Conservation (phyloP, 2,113 vertebrate species). For the Amia ocellicauda region DNA sequence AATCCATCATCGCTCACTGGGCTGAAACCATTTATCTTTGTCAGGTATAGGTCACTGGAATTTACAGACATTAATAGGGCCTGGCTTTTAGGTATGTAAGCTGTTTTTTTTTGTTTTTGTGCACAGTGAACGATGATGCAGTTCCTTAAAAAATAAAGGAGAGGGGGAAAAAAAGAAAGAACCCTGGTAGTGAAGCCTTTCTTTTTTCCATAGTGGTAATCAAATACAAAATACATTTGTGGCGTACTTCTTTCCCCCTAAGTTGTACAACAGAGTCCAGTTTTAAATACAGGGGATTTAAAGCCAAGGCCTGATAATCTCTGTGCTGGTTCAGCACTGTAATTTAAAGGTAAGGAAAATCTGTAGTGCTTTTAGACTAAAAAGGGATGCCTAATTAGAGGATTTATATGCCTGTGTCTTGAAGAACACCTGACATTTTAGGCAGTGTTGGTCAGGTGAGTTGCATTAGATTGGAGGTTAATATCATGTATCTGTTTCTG, state of each 20-base stretch:
- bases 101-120: conserved; percentile 19
- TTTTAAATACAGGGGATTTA: not conserved
- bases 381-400: conserved; percentile 29
- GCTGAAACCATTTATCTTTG: not conserved
- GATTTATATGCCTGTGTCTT: not conserved
- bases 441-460: too few species aligned
- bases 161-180: conserved; percentile 41
- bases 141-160: too few species aligned
- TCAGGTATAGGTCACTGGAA: conserved; percentile 29
- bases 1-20: not conserved
- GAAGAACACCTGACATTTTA: too few species aligned
- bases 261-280: conserved; percentile 8
- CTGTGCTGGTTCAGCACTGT: conserved; percentile 25
- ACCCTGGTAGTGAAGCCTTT: conserved; percentile 47
- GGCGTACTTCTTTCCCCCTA: conserved; percentile 44
- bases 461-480: too few species aligned
- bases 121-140: conserved; percentile 38
- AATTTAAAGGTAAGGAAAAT: conserved; percentile 33
- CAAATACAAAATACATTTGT: conserved; percentile 46
- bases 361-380: conserved; percentile 27
- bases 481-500: too few species aligned
- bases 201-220: conserved; percentile 39
- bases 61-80: conserved; percentile 36
- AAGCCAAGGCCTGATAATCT: conserved; percentile 31
- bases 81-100: conserved; percentile 33